Base-by-base conservation (phyloP, 2,113 vertebrate genomes). In the Cervus canadensis region DNA sequence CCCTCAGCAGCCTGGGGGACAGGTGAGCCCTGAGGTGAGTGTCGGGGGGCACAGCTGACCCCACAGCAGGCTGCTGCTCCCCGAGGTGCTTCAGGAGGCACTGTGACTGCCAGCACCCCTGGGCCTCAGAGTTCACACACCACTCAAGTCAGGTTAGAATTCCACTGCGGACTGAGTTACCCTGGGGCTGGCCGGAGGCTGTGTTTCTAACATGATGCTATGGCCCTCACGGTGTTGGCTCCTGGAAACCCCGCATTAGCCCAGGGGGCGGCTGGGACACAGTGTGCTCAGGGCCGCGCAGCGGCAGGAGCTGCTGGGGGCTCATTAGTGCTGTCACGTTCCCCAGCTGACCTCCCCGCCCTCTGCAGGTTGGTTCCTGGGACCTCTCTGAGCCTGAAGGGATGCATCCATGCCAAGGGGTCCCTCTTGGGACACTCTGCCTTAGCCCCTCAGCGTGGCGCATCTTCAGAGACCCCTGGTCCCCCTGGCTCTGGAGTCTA, bases 111-210 rank as follows among this genome's bases (percentile, higher is more conserved):
- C 26, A 8, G 6, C 45, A 21, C 0, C n/a, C 16, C 11, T 40
- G 14, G 13, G 23, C n/a, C 12, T 45, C 15, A 4, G 52, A 10
- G 11, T 25, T 4, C 9, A 7, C 79, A 13, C 62, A 48, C 9
- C 5, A 2, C 28, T 23, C 17, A 17, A 71, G 36, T 3, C 17
- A 19, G 48, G 17, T 57, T 3, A 17, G 45, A 36, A 3, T 1
- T 13, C 1, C 10, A 10, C 52, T 26, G 16, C 43, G 0, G 25
- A 33, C 71, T 25, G 52, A 0, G 30, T 78, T 13, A 21, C 14
- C 59, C 45, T 0, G 0, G 0, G 54, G 30, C 21, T 2, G 11
- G 45, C 48, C 7, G 0, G 45, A 30, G 30, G 15, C 52, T 1
- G 3, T 2, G 0, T 11, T 76, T 25, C 71, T 40, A 2, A 50